Conservation (phyloP, 92 coral and sea anemone species). For the Paramuricea clavata region DNA sequence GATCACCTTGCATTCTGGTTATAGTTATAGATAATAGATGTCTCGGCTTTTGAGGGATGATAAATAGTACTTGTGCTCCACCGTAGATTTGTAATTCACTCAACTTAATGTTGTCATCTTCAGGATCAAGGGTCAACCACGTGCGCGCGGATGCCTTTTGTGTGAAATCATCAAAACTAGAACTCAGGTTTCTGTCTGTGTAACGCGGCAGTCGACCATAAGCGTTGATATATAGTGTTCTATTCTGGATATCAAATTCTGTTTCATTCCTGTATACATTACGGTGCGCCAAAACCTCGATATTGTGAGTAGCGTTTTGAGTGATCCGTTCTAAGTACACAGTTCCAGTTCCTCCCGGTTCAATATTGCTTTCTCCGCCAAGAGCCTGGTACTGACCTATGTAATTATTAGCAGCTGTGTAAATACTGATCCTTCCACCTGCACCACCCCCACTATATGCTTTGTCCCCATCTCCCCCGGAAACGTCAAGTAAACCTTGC, state of each 20-base stretch:
- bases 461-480: conserved; percentile 88
- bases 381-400: conserved; percentile 81
- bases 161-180: conserved; percentile 82
- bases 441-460: conserved; percentile 93
- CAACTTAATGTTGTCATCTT: conserved; percentile 44
- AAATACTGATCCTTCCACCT: conserved; percentile 90
- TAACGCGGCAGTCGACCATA: conserved; percentile 77
- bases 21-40: conserved; percentile 76
- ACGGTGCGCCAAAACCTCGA: conserved; percentile 89
- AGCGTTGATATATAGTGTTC: conserved; percentile 89
- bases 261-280: conserved; percentile 65
- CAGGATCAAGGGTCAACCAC: conserved; percentile 83
- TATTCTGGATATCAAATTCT: conserved; percentile 33
- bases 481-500: conserved; percentile 85
- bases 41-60: conserved; percentile 76
- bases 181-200: conserved; percentile 81
- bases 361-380: conserved; percentile 84
- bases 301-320: conserved; percentile 81
- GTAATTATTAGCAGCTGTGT: conserved; percentile 88
- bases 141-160: conserved; percentile 78
- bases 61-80: conserved; percentile 88
- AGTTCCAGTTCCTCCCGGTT: conserved; percentile 97
- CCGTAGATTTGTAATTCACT: conserved; percentile 94
- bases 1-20: conserved; percentile 76
- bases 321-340: conserved; percentile 90